phyloP scores from a whole-genome alignment of 2,797 vertebrate species.

The Acomys russatus region DNA sequence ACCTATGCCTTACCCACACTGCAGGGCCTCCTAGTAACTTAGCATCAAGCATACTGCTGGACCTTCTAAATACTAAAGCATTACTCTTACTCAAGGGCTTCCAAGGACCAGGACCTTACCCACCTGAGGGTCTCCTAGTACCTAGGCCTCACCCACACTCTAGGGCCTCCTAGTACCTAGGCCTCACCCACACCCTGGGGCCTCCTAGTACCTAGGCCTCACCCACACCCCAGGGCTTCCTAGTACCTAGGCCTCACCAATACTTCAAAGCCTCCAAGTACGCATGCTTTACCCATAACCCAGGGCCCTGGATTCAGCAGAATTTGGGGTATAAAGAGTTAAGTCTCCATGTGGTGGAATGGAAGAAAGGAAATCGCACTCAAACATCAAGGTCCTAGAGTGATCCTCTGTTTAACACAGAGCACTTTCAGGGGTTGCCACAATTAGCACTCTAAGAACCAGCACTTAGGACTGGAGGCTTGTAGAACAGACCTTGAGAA shows the following conservation, averaged over 20 bases:
- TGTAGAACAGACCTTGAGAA: conserved; percentile 34
- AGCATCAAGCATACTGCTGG: neutral
- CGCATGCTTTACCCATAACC: neutral
- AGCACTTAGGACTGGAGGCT: neutral
- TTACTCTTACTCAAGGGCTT: neutral
- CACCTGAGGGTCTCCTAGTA: neutral
- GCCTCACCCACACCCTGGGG: neutral
- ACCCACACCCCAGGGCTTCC: too few species aligned
- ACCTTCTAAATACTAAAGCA: neutral
- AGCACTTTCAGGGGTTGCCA: neutral
- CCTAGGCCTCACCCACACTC: neutral
- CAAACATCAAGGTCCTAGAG: neutral
- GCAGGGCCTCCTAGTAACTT: neutral
- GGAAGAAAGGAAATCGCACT: neutral
- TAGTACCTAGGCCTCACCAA: neutral
- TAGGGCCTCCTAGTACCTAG: too few species aligned
- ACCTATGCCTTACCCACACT: neutral
- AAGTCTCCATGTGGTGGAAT: neutral
- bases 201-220: neutral
- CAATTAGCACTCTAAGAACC: neutral
- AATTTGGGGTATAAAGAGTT: neutral
- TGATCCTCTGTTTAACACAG: conserved; percentile 1
- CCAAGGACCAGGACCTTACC: neutral
- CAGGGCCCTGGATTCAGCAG: neutral
- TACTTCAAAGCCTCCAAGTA: neutral